phyloP scores from a whole-genome alignment of 30 jellyfish, hydroid and myxozoan species.

The Clytia hemisphaerica region DNA sequence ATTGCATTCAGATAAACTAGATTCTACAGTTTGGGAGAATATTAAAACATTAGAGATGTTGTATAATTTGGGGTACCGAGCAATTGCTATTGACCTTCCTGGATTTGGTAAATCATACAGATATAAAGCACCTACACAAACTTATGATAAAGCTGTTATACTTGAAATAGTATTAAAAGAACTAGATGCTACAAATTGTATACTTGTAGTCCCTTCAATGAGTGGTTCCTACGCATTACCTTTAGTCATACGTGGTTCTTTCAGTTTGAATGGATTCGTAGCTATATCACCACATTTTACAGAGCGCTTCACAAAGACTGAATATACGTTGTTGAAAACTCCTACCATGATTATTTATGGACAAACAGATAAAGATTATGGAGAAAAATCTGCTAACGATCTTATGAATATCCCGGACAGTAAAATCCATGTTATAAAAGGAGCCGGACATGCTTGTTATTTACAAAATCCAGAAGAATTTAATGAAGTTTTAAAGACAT shows the following conservation, averaged over 20 bases:
- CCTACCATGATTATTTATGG: constrained; percentile 48
- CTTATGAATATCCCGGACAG: constrained; percentile 31
- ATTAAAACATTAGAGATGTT: constrained; percentile 33
- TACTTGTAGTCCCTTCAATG: constrained; percentile 44
- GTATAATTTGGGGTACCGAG: constrained; percentile 38
- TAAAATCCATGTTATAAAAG: constrained; percentile 21
- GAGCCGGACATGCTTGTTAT: constrained; percentile 51
- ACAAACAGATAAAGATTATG: constrained; percentile 18
- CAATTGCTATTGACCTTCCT: constrained; percentile 32
- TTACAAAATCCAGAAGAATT: constrained; percentile 36
- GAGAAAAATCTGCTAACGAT: constrained; percentile 23
- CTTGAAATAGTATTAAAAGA: constrained; percentile 25
- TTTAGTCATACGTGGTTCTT: constrained; percentile 48
- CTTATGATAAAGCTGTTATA: constrained; percentile 29
- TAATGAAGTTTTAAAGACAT: constrained; percentile 19
- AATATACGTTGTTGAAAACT: constrained; percentile 18
- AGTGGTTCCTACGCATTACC: constrained; percentile 65
- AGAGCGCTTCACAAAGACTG: constrained; percentile 27
- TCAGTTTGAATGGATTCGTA: constrained; percentile 38
- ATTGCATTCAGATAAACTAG: constrained; percentile 10
- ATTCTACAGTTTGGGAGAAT: constrained; percentile 38
- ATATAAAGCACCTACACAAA: constrained; percentile 6
- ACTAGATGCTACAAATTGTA: constrained; percentile 27
- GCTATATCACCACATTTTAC: constrained; percentile 44
- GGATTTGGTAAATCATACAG: neutral